Evolutionary conservation across 1,140 invertebrate genomes (phyloP), one percentile per base, ranked within the genome.

Genomic region (Linepithema humile): DNA sequence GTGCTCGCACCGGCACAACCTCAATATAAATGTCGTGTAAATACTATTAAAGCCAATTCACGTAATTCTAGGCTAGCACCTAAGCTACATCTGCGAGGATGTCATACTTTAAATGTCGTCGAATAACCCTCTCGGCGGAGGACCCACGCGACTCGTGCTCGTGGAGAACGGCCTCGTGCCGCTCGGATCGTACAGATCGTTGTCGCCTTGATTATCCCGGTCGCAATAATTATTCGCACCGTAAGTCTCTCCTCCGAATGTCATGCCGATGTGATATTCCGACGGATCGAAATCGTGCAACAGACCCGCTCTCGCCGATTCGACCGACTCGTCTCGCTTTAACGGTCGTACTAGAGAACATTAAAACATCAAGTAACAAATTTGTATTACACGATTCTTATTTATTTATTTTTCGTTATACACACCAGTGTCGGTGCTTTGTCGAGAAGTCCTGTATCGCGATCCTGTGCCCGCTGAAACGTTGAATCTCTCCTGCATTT

Each of bases 51-150:
- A 35, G 17, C 12, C 35, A 64, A 73, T 84, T 75, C 29, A 77
- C 17, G 35, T 32, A 29, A 10, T 64, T 77, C 29, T 57, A 48
- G 3, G 26, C 6, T 62, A 38, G 35, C 23, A 75, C 10, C 20
- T 69, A 60, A 82, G 60, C 17, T 1, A 23, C 40, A 69, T 74
- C 40, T 40, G 38, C 38, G 26, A 15, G 26, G 20, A 53, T 43
- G 35, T 12, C 60, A 86, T 95, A 4, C 4, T 65, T 69, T 95
- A 97, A 70, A 98, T 97, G 94, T 98, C 97, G 93, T 98, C 97
- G 90, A 98, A 98, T 67, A 98, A 95, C 60, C 97, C 97, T 84
- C 96, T 94, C 0, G 97, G 97, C 0, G 97, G 97, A 67, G 95
- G 95, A 3, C 95, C 96, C 60, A 96, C 95, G 9, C 93, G 92